Evolutionary conservation across 2,888 invertebrate species (phyloP).

Genomic region (Bombyx huttoni): DNA sequence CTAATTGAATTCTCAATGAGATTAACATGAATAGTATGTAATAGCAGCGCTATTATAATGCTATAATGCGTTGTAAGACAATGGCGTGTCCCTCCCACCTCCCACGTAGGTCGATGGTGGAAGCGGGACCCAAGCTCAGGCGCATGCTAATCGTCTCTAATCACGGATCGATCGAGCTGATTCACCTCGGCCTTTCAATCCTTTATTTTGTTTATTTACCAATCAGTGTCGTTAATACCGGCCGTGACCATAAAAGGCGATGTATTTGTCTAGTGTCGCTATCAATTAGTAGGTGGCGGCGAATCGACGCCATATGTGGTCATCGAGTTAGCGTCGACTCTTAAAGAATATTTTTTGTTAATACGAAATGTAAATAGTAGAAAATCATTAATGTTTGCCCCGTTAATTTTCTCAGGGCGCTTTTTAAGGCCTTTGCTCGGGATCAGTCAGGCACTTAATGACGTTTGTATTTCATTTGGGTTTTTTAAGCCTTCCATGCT

Average conservation of each 20-base stretch:
- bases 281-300: constrained; percentile 61
- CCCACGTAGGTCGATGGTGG: constrained; percentile 49
- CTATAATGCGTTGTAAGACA: constrained; percentile 65
- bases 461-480: not conserved
- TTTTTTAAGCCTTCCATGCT: not conserved
- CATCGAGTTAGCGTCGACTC: constrained; percentile 47
- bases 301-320: constrained; percentile 64
- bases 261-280: constrained; percentile 66
- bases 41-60: constrained; percentile 58
- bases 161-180: constrained; percentile 64
- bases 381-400: constrained; percentile 62
- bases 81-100: constrained; percentile 59
- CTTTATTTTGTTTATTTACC: constrained; percentile 63
- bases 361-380: constrained; percentile 53
- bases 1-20: constrained; percentile 64
- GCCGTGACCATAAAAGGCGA: constrained; percentile 61
- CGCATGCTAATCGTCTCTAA: constrained; percentile 67
- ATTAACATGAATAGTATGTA: constrained; percentile 69
- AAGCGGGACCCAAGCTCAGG: constrained; percentile 25
- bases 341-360: constrained; percentile 55
- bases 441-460: constrained; percentile 12
- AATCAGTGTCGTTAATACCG: constrained; percentile 58
- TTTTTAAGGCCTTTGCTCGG: constrained; percentile 35
- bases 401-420: constrained; percentile 34
- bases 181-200: constrained; percentile 52